Evolutionary conservation across 1,140 invertebrate genomes (phyloP), one percentile per base, ranked within the genome.

Genomic region (Macrobrachium nipponense): DNA sequence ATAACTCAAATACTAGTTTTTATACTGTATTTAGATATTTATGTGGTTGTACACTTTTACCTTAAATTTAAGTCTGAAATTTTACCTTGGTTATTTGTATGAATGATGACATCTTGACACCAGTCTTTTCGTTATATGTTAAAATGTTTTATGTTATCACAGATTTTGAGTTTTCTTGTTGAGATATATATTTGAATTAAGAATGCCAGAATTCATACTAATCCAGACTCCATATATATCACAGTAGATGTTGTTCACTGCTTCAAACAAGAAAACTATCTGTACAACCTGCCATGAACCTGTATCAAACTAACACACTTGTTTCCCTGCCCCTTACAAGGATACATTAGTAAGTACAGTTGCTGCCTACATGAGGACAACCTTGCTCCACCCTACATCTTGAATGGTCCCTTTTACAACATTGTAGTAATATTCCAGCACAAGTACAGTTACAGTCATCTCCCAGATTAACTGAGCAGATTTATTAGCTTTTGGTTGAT

Each of bases 321-420:
- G 84, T 86, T 86, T 86, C 84, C 84, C 84, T 86, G 84, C 84
- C 76, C 84, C 84, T 86, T 86, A 86, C 84, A 86, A 86, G 84
- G 84, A 86, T 86, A 86, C 84, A 86, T 86, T 86, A 86, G 84
- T 86, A 86, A 86, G 84, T 86, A 86, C 84, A 86, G 70, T 73
- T 80, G 51, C 64, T 80, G 84, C 84, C 66, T 61, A 86, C 84
- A 86, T 86, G 70, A 72, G 84, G 77, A 86, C 77, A 86, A 60
- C 77, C 77, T 80, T 86, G 84, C 84, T 86, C 84, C 84, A 86
- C 84, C 70, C 64, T 80, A 86, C 84, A 86, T 86, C 76, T 79
- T 85, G 76, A 36, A 86, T 75, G 36, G 68, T 36, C 68, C 51
- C 84, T 78, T 60, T 79, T 73, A 80, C 77, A 80, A 86, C 84